Base-by-base conservation (phyloP, 1,140 invertebrate genomes). In the honey bee (Apis mellifera) region DNA sequence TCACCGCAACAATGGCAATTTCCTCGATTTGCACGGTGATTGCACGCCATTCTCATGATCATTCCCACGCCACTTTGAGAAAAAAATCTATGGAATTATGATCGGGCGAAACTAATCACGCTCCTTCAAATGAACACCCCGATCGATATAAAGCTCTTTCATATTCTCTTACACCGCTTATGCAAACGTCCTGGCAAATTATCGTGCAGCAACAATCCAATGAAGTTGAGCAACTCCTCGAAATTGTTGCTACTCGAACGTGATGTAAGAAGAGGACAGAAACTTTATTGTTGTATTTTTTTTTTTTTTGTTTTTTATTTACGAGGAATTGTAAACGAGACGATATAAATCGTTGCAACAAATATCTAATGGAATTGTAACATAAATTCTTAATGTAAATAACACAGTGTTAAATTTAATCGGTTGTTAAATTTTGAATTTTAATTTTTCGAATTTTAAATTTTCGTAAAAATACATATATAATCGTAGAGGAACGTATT, bases 61-160 rank as follows among this genome's bases (percentile, higher is more conserved):
- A 73, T 80, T 80, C 69, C 69, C 78, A 80, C 70, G 78, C 50
- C 26, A 65, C 15, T 52, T 48, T 65, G 11, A 15, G n/a, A 12
- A 55, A 64, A 80, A 80, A 54, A 52, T n/a, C 50, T 59, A 17
- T 17, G 78, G 69, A 80, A 74, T 65, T 64, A 80, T 74, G 69
- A 65, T 80, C 78, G 32, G 70, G 60, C 17, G 60, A 73, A 55
- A 48, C 78, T 65, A 74, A 80, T 80, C 70, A 42, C 60, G 78
- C 23, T 50, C 60, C 60, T 52, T 60, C 21, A 42, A 78, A 60
- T 21, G 57, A 55, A 80, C 60, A 73, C 78, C 65, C 65, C 54
- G 65, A 50, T 64, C 42, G 23, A 42, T 23, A 79, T 62, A 72
- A 69, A 54, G 57, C 78, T 54, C 23, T 15, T 50, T 79, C 26